Evolutionary conservation across 2,888 invertebrate genomes (phyloP).

Genomic region (Cantharis nigra): DNA sequence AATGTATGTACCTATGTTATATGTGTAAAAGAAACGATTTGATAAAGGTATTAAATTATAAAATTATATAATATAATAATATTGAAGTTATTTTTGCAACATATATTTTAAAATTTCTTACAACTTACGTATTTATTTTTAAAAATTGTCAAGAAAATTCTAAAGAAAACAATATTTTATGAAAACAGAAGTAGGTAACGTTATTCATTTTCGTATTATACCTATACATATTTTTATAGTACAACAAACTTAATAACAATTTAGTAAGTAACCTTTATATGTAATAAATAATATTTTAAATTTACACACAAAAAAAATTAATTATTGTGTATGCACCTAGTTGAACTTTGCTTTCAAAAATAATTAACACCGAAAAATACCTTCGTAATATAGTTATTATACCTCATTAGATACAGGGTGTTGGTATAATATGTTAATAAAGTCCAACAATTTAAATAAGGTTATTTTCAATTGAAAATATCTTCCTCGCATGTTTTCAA

Average conservation of each 20-base stretch:
- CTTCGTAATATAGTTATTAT: not conserved
- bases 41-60: not conserved
- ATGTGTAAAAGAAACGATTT: not conserved
- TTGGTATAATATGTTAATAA: not conserved
- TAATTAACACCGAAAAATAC: not conserved
- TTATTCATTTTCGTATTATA: not conserved
- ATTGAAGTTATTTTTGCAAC: not conserved
- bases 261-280: not conserved
- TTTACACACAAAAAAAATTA: not conserved
- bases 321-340: not conserved
- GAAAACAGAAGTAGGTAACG: not conserved
- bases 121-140: not conserved
- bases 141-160: not conserved
- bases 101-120: not conserved
- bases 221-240: not conserved
- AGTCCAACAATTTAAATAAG: not conserved
- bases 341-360: not conserved
- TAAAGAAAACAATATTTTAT: not conserved
- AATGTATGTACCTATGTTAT: too few relatives aligned
- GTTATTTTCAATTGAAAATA: not conserved
- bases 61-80: not conserved
- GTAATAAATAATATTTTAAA: not conserved
- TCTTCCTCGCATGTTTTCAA: not conserved
- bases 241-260: not conserved
- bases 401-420: not conserved